These are phyloP conservation scores for Nothoprocta pentlandii DNA, from an alignment of 2,113 vertebrate genomes.

Conservation along the genomic window DNA sequence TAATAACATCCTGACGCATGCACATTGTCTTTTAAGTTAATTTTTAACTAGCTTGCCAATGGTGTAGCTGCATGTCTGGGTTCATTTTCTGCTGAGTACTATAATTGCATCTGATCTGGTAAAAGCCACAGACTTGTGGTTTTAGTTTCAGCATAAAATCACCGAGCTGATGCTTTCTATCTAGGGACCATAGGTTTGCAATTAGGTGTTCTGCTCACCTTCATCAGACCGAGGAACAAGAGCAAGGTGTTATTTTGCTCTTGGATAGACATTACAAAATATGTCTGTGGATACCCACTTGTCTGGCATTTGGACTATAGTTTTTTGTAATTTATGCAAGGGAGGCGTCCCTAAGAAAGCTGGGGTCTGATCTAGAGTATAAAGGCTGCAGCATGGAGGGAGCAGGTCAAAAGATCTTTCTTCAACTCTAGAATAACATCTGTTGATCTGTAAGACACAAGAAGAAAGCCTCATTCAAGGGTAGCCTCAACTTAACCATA, in stretches of 20 bases:
- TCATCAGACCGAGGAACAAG: background rate
- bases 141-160: background rate
- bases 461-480: background rate
- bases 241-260: background rate
- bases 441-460: background rate
- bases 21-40: background rate
- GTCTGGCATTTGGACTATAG: background rate
- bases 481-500: background rate
- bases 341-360: background rate
- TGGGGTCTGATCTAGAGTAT: background rate
- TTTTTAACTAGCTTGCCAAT: background rate
- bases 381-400: background rate
- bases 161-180: background rate
- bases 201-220: background rate
- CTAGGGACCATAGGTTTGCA: background rate
- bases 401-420: background rate
- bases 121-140: background rate
- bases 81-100: background rate
- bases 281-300: rapidly evolving
- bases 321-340: background rate
- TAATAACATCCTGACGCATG: background rate
- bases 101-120: background rate
- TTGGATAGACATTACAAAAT: rapidly evolving
- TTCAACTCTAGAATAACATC: background rate
- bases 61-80: background rate